Percentiles rank a stretch among this genome's conserved stretches.
phyloP scores from a whole-genome alignment of 2,797 vertebrate species.

The Loriculus beryllinus region DNA sequence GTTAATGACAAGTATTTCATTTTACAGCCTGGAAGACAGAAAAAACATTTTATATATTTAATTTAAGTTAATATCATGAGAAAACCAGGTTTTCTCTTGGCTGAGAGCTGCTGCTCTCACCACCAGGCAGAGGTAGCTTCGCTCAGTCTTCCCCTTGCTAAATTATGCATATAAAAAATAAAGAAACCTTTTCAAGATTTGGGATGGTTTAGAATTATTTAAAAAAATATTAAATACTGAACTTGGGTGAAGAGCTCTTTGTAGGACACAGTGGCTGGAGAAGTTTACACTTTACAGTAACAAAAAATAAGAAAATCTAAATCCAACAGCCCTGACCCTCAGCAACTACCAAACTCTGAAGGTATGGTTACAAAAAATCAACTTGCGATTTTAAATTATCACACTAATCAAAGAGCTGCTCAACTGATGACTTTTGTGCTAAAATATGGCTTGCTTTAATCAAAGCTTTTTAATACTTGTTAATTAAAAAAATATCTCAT shows the following conservation, averaged over 20 bases:
- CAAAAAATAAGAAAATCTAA: neutral
- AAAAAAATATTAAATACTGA: neutral
- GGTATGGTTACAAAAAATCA: neutral
- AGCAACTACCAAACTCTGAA: neutral
- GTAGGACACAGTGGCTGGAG: neutral
- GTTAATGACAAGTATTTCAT: neutral
- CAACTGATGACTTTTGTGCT: neutral
- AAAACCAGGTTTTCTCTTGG: neutral
- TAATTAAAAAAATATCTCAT: slow-evolving; percentile 20
- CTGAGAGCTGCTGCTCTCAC: neutral
- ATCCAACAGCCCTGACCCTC: neutral
- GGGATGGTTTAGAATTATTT: neutral
- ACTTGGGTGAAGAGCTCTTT: neutral
- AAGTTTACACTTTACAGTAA: neutral
- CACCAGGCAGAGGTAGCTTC: neutral
- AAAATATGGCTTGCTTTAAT: slow-evolving; percentile 37
- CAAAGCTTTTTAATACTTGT: neutral
- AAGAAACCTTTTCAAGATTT: neutral
- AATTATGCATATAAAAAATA: neutral
- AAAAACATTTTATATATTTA: neutral
- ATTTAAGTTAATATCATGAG: neutral
- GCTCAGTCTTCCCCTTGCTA: neutral
- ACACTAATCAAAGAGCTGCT: neutral
- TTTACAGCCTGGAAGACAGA: neutral
- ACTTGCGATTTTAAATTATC: neutral